Evolutionary conservation across 2,113 vertebrate species (phyloP).

Genomic region (Zosterops pallidus): DNA sequence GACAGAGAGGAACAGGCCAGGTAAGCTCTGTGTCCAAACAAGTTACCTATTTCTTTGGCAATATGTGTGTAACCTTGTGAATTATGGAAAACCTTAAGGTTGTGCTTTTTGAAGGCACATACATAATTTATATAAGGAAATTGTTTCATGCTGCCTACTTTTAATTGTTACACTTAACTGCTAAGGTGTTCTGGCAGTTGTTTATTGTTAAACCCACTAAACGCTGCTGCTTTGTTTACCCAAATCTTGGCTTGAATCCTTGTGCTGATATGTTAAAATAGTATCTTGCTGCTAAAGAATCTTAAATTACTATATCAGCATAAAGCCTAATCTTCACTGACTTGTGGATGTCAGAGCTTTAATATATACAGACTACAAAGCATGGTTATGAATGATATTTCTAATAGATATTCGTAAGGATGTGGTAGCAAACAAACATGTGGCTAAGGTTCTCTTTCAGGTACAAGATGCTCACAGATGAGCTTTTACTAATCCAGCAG

Average conservation of each 20-base stretch:
- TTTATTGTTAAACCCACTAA: slow-evolving; percentile 2
- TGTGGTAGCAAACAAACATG: background rate
- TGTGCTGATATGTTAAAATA: slow-evolving; percentile 1
- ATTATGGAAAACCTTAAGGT: slow-evolving; percentile 27
- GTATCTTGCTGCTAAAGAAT: background rate
- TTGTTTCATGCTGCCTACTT: slow-evolving; percentile 3
- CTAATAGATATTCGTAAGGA: background rate
- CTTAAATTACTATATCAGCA: background rate
- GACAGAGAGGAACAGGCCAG: slow-evolving; percentile 83
- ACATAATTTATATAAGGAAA: slow-evolving; percentile 23
- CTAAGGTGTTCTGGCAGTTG: background rate
- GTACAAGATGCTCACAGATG: background rate
- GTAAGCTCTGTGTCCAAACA: slow-evolving; percentile 72
- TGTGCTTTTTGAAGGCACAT: slow-evolving; percentile 47
- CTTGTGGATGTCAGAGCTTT: background rate
- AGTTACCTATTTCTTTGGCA: slow-evolving; percentile 46
- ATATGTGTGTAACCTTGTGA: background rate
- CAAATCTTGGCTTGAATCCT: background rate
- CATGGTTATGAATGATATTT: background rate
- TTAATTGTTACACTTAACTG: background rate
- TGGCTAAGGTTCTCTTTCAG: background rate
- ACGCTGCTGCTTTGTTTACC: background rate
- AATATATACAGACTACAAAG: background rate
- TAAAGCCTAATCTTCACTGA: background rate
- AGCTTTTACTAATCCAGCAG: background rate